Evolutionary conservation across 1,140 invertebrate genomes (phyloP).

Genomic region (Sarcophaga bullata): DNA sequence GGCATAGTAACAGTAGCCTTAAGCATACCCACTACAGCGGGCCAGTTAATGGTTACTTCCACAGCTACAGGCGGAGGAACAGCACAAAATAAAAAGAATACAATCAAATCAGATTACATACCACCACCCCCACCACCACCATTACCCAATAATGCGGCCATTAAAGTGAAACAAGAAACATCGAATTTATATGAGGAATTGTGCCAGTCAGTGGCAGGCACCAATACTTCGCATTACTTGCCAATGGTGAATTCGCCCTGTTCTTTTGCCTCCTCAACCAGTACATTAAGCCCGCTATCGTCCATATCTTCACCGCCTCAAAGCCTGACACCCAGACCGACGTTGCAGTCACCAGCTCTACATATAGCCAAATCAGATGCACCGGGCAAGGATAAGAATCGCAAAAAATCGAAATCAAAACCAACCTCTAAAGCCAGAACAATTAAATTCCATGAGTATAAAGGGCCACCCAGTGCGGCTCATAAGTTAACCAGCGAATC

Average conservation of each 20-base stretch:
- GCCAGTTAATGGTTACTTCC: constrained; percentile 64
- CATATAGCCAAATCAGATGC: constrained; percentile 71
- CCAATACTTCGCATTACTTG: constrained; percentile 66
- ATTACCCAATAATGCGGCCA: constrained; percentile 48
- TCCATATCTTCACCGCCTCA: constrained; percentile 69
- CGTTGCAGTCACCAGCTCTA: constrained; percentile 63
- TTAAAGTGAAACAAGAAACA: constrained; percentile 59
- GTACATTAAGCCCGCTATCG: constrained; percentile 78
- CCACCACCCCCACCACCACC: constrained; percentile 65
- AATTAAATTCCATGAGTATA: constrained; percentile 99
- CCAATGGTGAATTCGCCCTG: constrained; percentile 72
- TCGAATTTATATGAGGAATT: constrained; percentile 72
- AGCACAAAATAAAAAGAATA: constrained; percentile 45
- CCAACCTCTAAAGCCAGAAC: constrained; percentile 85
- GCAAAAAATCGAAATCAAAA: constrained; percentile 91
- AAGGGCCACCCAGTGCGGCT: constrained; percentile 93
- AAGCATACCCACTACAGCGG: constrained; percentile 70
- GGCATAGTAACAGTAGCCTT: constrained; percentile 74
- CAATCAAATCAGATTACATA: constrained; percentile 29
- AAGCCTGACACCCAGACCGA: constrained; percentile 66
- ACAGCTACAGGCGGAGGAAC: constrained; percentile 47
- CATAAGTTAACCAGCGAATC: constrained; percentile 71
- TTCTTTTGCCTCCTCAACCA: constrained; percentile 69
- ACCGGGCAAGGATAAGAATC: constrained; percentile 83
- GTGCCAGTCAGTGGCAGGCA: constrained; percentile 71